phyloP scores from a whole-genome alignment of 2,797 vertebrate species.

The Catharus ustulatus region DNA sequence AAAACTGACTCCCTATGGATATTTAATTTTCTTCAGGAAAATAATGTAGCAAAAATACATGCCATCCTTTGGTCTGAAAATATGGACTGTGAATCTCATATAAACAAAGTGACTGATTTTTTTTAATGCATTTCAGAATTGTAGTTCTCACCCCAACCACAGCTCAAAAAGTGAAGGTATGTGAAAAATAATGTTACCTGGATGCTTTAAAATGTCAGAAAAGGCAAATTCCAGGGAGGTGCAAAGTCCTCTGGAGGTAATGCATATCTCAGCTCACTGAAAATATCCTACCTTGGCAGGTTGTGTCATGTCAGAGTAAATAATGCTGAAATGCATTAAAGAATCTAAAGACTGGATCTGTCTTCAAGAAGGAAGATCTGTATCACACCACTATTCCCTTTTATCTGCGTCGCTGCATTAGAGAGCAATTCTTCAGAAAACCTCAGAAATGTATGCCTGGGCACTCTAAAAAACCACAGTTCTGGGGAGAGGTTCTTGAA shows the following conservation, averaged over 20 bases:
- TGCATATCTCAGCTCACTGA: constrained; percentile 4
- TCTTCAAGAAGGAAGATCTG: background rate
- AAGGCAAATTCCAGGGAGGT: background rate
- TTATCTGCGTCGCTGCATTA: background rate
- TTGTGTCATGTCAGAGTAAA: constrained; percentile 43
- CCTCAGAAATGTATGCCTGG: background rate
- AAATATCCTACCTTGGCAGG: constrained; percentile 30
- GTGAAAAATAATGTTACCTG: background rate
- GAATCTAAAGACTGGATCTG: background rate
- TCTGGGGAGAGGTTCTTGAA: background rate
- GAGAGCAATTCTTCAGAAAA: background rate
- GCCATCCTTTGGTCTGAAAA: background rate
- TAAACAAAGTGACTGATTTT: background rate
- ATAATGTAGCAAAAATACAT: background rate
- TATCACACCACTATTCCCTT: background rate
- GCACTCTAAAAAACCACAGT: background rate
- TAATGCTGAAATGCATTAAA: constrained; percentile 15
- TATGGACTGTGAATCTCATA: background rate
- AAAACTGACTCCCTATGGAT: background rate
- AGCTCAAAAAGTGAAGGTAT: background rate
- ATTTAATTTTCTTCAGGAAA: background rate
- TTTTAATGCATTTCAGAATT: background rate
- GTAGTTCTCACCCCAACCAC: background rate
- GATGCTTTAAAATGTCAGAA: constrained; percentile 4
- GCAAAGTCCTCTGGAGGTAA: constrained; percentile 28